A percentile compares a stretch with the other conserved stretches of the same genome.
phyloP scores from a whole-genome alignment of 2,797 vertebrate genomes.

The Distichodus sexfasciatus region DNA sequence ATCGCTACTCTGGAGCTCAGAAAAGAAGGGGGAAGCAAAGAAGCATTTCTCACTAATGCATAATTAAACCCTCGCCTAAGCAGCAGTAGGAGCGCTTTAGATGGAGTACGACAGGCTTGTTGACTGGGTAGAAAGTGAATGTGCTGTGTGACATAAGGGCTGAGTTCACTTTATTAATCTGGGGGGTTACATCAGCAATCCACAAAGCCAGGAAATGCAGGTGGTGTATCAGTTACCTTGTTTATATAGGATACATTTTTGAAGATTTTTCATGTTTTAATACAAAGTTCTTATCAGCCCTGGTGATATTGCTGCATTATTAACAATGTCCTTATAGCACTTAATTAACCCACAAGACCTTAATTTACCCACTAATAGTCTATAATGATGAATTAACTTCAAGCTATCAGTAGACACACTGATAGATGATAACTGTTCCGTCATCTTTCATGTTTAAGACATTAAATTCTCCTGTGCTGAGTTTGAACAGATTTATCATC shows the following conservation, averaged over 20 bases:
- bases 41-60: constrained; percentile 27
- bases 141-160: constrained; percentile 1
- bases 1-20: not conserved
- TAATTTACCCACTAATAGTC: constrained; percentile 73
- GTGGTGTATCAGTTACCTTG: not conserved
- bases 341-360: constrained; percentile 79
- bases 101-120: constrained; percentile 5
- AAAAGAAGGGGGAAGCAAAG: constrained; percentile 4
- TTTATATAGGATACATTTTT: not conserved
- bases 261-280: constrained; percentile 9
- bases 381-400: constrained; percentile 75
- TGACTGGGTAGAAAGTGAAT: constrained; percentile 2
- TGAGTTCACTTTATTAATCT: constrained; percentile 8
- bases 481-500: constrained; percentile 31
- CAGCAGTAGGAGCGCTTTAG: constrained; percentile 6
- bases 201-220: not conserved
- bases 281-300: constrained; percentile 65
- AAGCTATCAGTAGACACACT: constrained; percentile 70
- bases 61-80: constrained; percentile 31
- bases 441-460: constrained; percentile 72
- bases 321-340: constrained; percentile 71
- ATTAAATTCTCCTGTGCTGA: constrained; percentile 59
- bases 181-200: not conserved
- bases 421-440: constrained; percentile 67
- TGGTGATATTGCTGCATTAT: constrained; percentile 72